Base-by-base conservation (phyloP, 2,888 invertebrate genomes). In the Agrochola circellaris region DNA sequence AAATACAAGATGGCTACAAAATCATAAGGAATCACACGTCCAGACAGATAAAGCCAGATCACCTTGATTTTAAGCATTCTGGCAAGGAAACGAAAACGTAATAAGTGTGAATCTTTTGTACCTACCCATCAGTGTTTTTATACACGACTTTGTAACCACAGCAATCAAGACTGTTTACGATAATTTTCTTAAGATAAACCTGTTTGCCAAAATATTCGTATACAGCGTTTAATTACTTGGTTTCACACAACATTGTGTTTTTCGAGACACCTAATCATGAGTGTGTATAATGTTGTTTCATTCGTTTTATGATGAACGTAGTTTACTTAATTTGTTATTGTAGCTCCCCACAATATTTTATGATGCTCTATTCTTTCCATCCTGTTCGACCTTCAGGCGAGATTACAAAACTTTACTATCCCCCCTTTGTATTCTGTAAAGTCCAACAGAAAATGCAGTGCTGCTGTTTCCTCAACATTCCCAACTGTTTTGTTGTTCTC, bases 51-150 rank as follows among this genome's bases (percentile, higher is more conserved):
- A 81, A 86, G 75, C 75, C 81, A 56, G 79, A 79, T 85, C 79
- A 83, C 87, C 87, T 87, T 87, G 87, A 78, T 67, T 72, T 79
- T 65, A 68, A 87, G 70, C 68, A 64, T 80, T 80, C 77, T 83
- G 84, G 82, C 79, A 79, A 86, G 79, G 75, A 83, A 85, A 70
- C 69, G 69, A 73, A 76, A 79, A 67, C 48, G 64, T 67, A 58
- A 58, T 51, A 58, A 62, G 54, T 79, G 65, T 76, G 75, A 82
- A 81, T 83, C 75, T 85, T 78, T 79, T 85, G 66, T 79, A 76
- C 48, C 34, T 79, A 76, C 48, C 34, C 66, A 72, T 72, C 80
- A 68, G 38, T 67, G 73, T 72, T 76, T 75, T 79, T 76, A 51
- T 56, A 56, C 48, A 66, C 56, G 76, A 65, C 76, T 79, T 58